Conservation (phyloP, 1,140 invertebrate genomes). For the Drosophila watanabei region DNA sequence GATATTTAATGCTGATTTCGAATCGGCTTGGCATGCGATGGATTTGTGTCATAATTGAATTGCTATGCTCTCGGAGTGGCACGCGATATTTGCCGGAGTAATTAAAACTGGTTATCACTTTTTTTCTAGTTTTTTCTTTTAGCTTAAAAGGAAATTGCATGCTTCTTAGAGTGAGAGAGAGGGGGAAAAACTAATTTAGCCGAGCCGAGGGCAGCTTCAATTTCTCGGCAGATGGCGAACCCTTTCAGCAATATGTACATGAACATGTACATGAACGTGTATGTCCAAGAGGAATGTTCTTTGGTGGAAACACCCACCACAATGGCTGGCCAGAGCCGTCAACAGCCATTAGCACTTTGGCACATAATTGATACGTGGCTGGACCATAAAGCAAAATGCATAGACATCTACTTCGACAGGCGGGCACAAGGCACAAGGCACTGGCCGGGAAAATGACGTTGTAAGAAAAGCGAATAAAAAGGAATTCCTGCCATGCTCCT, state of each 20-base stretch:
- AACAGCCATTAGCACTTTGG: slow-evolving; percentile 85
- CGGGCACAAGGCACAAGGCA: slow-evolving; percentile 31
- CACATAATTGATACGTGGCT: slow-evolving; percentile 84
- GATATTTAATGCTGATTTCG: slow-evolving; percentile 43
- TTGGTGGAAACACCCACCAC: slow-evolving; percentile 51
- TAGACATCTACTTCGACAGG: slow-evolving; percentile 64
- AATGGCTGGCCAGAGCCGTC: slow-evolving; percentile 62
- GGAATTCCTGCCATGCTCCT: slow-evolving; percentile 61
- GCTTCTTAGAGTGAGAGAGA: not conserved
- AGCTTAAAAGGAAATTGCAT: slow-evolving; percentile 36
- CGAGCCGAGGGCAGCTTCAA: slow-evolving; percentile 3
- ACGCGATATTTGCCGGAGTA: slow-evolving; percentile 59
- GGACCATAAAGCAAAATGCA: slow-evolving; percentile 79
- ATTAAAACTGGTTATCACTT: slow-evolving; percentile 81
- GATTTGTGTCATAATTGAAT: slow-evolving; percentile 82
- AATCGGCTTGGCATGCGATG: slow-evolving; percentile 59
- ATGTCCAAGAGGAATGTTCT: slow-evolving; percentile 36
- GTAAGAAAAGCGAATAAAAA: slow-evolving; percentile 66
- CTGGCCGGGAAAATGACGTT: slow-evolving; percentile 67
- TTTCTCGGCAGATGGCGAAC: slow-evolving; percentile 36
- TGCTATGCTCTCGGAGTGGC: slow-evolving; percentile 34
- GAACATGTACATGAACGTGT: not conserved
- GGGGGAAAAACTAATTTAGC: slow-evolving; percentile 38
- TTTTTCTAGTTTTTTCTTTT: slow-evolving; percentile 21
- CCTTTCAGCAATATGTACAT: slow-evolving; percentile 20